A percentile compares a stretch with the other conserved stretches of the same genome.
These are phyloP conservation scores for Tauraco erythrolophus DNA, from an alignment of 2,113 vertebrate species.

Conservation along the genomic window DNA sequence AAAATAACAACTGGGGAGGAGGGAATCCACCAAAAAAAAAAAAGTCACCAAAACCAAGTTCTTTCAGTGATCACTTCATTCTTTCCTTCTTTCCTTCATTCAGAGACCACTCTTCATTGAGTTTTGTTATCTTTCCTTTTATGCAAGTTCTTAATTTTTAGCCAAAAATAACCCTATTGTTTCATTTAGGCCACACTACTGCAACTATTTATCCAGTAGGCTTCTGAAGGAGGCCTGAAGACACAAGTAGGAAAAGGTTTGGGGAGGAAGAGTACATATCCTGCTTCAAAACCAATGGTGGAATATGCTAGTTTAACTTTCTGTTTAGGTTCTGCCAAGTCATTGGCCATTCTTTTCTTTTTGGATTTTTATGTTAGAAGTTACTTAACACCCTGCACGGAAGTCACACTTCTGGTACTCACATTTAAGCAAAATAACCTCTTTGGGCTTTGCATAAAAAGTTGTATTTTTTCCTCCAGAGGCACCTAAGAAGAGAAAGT, in stretches of 20 bases:
- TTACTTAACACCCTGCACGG: background rate
- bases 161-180: background rate
- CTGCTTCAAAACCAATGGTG: background rate
- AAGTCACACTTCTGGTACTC: background rate
- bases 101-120: too few species aligned
- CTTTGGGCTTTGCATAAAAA: background rate
- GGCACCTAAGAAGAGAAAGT: background rate
- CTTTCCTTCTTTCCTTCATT: too few species aligned
- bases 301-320: background rate
- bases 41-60: too few species aligned
- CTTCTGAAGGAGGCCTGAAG: background rate
- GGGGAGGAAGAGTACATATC: background rate
- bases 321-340: background rate
- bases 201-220: background rate
- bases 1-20: background rate
- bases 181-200: background rate
- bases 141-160: background rate
- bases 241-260: background rate
- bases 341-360: background rate
- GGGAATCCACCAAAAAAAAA: too few species aligned
- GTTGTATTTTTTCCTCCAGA: background rate
- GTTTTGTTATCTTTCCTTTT: background rate
- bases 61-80: background rate
- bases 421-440: background rate
- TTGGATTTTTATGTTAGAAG: background rate